Evolutionary conservation across 2,113 vertebrate genomes (phyloP), one percentile per base, ranked within the genome.

Genomic region (Paradoxurus hermaphroditus): DNA sequence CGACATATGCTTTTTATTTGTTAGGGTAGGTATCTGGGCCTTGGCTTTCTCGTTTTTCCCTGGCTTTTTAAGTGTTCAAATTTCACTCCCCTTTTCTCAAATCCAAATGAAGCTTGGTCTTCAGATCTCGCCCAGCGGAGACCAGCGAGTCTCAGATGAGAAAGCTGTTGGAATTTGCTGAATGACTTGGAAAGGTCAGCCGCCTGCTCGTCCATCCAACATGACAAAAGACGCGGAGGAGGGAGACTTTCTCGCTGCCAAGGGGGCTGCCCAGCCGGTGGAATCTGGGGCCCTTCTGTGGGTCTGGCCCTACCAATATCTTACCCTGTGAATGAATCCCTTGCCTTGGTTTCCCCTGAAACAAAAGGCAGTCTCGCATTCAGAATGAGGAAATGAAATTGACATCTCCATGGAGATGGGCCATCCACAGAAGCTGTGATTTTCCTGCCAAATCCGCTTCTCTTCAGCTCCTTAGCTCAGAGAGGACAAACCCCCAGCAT

Each of bases 101-200:
- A 68, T 87, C 95, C 95, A 73, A 84, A 41, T 41, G 96, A 94
- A 95, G 62, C 85, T 75, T 23, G 27, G 36, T 93, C 84, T 96
- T 97, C 90, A 95, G 92, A 83, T 94, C 92, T 82, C 59, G 72
- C 88, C 79, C 88, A 73, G 67, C 39, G 82, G 97, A 93, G 62
- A 87, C 87, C 67, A 68, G 90, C 78, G 44, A 87, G 90, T 94
- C 95, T 97, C 94, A 83, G 88, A 92, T 77, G 84, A 91, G 53
- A 82, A 68, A 70, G 92, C 86, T 78, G 70, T 46, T 95, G 92
- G 97, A 97, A 96, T 97, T 97, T 96, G 78, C 94, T 4, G 11
- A 91, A 88, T 88, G 94, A 83, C 75, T 97, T 84, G 75, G 87
- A 97, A 98, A 97, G 97, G 96, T 97, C 97, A 96, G 89, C 94